Evolutionary conservation across 2,888 invertebrate genomes (phyloP).

Genomic region (Artemia sinica): DNA sequence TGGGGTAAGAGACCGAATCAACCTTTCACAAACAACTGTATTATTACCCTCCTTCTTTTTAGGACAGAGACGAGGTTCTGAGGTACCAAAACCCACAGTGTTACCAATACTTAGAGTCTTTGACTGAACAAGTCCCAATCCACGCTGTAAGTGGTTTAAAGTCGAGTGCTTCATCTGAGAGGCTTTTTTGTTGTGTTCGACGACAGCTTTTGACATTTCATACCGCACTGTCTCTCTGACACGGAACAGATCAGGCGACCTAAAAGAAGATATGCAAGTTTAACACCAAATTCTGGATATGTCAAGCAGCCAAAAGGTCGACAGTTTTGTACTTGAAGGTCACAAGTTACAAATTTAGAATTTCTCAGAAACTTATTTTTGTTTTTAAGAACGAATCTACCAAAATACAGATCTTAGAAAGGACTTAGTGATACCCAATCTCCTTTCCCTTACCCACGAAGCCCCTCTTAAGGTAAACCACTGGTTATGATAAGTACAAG

Average conservation of each 20-base stretch:
- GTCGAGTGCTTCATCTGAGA: background rate
- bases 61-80: background rate
- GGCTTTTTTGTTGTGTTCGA: background rate
- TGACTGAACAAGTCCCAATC: background rate
- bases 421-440: too few relatives aligned
- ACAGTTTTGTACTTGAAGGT: too few relatives aligned
- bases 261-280: background rate
- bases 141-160: background rate
- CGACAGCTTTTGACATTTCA: background rate
- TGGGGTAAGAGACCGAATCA: background rate
- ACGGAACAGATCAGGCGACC: slow-evolving; percentile 1
- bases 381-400: too few relatives aligned
- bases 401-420: too few relatives aligned
- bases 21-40: background rate
- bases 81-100: background rate
- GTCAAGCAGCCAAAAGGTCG: too few relatives aligned
- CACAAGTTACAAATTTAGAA: too few relatives aligned
- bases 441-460: too few relatives aligned
- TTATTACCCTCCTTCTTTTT: background rate
- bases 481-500: too few relatives aligned
- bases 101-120: background rate
- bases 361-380: too few relatives aligned
- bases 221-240: background rate
- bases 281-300: too few relatives aligned
- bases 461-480: too few relatives aligned